Evolutionary conservation across 2,113 vertebrate species (phyloP), one percentile per base, ranked within the genome.

Genomic region (Psilopogon haemacephalus): DNA sequence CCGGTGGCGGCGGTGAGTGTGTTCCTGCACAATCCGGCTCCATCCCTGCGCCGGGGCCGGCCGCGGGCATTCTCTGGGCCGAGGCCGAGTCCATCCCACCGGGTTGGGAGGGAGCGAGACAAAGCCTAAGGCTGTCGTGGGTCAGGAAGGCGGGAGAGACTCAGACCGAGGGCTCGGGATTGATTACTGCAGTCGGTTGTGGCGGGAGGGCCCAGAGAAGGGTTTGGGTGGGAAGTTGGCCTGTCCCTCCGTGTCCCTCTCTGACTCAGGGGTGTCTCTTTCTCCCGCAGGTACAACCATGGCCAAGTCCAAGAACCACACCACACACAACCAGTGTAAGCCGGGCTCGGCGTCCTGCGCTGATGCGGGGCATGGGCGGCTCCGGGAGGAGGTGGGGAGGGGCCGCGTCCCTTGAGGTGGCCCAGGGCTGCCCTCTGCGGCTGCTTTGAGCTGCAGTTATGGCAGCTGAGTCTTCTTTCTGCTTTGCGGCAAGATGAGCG

Each of bases 231-330:
- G 10, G 18, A 50, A 5, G 24, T 6, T 16, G 11, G 15, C 27
- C 6, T 4, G 6, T 1, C 13, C 11, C 20, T 9, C 5, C 15
- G 4, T 18, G 0, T 20, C 11, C 12, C n/a, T 23, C 14, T 60
- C 55, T 14, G 28, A 11, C 63, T 71, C 68, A 86, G 63, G 15
- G 2, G 10, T 62, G 46, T 50, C n/a, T n/a, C 64, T 59, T 15
- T 71, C 37, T 42, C 52, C 32, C 48, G 32, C 88, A 98, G 97
- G 97, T 96, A 68, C 79, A 67, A 82, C 79, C 84, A 99, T 99
- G 99, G 99, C 99, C 38, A 99, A 99, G 98, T 99, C 99, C 21
- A 99, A 99, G 98, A 99, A 99, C 96, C 99, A 99, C 97, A 99
- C 99, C 90, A 99, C 98, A 60, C 99, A 99, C 97, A 99, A 99